Conservation (phyloP, 2,797 vertebrate species). For the Buphagus erythrorhynchus region DNA sequence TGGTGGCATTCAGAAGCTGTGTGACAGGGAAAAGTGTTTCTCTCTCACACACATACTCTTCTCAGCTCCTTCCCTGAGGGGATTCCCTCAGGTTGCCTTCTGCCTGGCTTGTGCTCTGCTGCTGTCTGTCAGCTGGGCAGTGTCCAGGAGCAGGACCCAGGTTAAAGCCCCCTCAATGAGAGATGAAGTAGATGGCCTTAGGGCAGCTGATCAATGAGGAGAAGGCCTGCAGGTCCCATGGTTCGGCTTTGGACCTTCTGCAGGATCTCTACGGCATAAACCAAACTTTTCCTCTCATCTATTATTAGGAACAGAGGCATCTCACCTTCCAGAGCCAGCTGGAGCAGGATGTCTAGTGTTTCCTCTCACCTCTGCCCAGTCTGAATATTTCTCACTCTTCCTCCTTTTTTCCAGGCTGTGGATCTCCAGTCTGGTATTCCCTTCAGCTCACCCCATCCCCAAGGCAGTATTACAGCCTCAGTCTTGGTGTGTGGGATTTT, state of each 20-base stretch:
- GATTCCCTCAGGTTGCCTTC: neutral
- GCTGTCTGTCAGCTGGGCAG: neutral
- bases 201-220: neutral
- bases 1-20: neutral
- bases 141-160: neutral
- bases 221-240: neutral
- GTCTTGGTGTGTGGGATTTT: conserved; percentile 52
- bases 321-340: neutral
- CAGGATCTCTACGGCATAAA: neutral
- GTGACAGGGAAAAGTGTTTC: neutral
- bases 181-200: neutral
- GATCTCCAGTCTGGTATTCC: neutral
- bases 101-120: neutral
- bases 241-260: neutral
- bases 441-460: neutral
- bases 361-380: neutral
- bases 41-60: neutral
- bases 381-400: neutral
- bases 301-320: neutral
- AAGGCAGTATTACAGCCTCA: neutral
- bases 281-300: neutral
- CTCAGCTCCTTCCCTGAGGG: neutral
- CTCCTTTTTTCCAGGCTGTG: neutral
- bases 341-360: neutral
- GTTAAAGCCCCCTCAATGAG: neutral